phyloP scores from a whole-genome alignment of 2,113 vertebrate species.

The Callaeas wilsoni region DNA sequence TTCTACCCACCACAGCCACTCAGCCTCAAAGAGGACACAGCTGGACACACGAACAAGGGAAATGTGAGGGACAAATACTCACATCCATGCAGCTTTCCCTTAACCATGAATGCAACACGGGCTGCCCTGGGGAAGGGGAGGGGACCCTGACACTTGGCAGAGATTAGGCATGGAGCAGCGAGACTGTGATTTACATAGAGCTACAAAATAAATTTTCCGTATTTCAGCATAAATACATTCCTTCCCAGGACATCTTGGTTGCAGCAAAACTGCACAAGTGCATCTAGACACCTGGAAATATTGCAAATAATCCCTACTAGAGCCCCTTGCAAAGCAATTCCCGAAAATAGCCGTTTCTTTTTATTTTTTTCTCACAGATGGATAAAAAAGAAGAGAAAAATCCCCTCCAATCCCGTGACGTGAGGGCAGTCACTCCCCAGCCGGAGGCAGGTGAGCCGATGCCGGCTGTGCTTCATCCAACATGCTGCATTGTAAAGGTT shows the following conservation, averaged over 20 bases:
- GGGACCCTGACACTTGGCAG: neutral
- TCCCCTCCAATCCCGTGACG: neutral
- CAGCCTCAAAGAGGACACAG: neutral
- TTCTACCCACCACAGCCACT: neutral
- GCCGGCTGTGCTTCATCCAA: neutral
- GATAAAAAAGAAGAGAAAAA: neutral
- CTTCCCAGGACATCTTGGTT: fast-evolving
- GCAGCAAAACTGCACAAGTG: neutral
- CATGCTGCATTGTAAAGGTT: neutral
- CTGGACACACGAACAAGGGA: fast-evolving
- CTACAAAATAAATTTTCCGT: neutral
- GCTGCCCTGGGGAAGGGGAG: neutral
- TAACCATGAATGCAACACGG: fast-evolving
- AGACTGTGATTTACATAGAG: neutral
- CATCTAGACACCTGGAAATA: neutral
- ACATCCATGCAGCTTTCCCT: fast-evolving
- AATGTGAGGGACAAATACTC: neutral
- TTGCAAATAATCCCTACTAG: neutral
- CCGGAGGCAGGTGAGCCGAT: neutral
- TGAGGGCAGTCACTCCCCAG: neutral
- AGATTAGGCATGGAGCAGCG: fast-evolving
- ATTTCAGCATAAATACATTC: neutral
- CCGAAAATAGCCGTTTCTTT: fast-evolving
- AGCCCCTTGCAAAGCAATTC: neutral
- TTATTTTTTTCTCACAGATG: neutral